Base-by-base conservation (phyloP, 2,113 vertebrate genomes). In the Stercorarius parasiticus region DNA sequence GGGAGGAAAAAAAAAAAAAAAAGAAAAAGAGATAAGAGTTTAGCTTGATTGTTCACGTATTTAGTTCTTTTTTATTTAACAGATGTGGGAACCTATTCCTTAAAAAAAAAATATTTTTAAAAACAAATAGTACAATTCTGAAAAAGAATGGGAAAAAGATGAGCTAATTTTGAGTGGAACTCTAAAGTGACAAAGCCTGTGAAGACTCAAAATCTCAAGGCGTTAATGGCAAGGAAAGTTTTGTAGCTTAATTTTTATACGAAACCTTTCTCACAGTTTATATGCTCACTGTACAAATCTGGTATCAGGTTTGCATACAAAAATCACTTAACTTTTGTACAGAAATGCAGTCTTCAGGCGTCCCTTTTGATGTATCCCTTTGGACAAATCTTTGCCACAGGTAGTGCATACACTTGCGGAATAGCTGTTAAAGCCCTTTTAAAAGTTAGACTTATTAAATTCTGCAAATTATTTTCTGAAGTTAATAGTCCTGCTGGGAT, bases 401-500 rank as follows among this genome's bases (percentile, higher is more conserved):
- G 36, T 29, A 38, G 8, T 3, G 36, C 13, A 15, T 9, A 32
- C 0, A 0, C 76, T 38, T 27, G 9, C 18, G 58, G 45, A 83
- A 77, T 0, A 64, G 43, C 45, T 79, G 16, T 43, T 87, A 69
- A 45, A 70, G 61, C 7, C 22, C 55, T 69, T 14, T 50, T 20
- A 88, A 17, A 76, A 67, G 27, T 12, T 11, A 38, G 13, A 52
- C 19, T 70, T 26, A 89, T 4, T 59, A 74, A 82, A 76, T 82
- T 25, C 53, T 65, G 62, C 30, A 69, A 34, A 53, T 56, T 4
- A 30, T 32, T 86, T 58, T 79, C 40, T 66, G 5, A 78, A 90
- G 17, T 69, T 43, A 61, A 59, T 5, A 34, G 9, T 69, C 45
- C 45, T 66, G 38, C 32, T 90, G 62, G 2, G 3, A 77, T 81